Base-by-base conservation (phyloP, 2,113 vertebrate genomes). In the Siniperca knerii region DNA sequence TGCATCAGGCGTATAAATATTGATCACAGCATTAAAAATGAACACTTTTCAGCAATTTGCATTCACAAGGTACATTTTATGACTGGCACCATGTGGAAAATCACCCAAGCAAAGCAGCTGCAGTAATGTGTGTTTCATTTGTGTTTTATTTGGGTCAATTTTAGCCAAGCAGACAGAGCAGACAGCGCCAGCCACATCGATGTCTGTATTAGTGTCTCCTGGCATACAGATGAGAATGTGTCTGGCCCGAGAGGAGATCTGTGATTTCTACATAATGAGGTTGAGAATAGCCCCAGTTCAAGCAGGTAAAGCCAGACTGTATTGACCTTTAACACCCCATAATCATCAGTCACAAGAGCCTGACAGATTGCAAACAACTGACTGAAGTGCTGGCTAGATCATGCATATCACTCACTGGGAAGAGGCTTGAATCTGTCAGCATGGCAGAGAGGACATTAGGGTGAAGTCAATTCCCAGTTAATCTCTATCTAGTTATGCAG, bases 221-320 rank as follows among this genome's bases (percentile, higher is more conserved):
- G 62, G 90, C 85, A 90, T 90, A 91, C 85, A 86, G 83, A 94
- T 89, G 89, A 93, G 89, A 48, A 29, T 20, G 62, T 4, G 80
- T 74, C 90, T 81, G 66, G 44, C 60, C 55, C 23, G 4, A 84
- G 80, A 77, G 68, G 72, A 84, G 84, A 73, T 79, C 87, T 77
- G 79, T 75, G 85, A 81, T 89, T 74, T 83, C 80, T 50, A 55
- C 87, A 75, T 92, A 94, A 94, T 91, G 92, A 92, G 92, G 74
- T 69, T 69, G 80, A 86, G 73, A 86, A 78, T 65, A 81, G 75
- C 77, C 60, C 15, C 57, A 29, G 62, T 87, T 82, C 4, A 10
- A 60, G 85, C 80, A 87, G 84, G 86, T 83, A 52, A 85, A 54
- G 79, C 76, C 65, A 55, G 80, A 73, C 79, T 55, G 54, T 0